A percentile compares a stretch with the other conserved stretches of the same genome.
Conservation (phyloP, 2,888 invertebrate genomes). For the Antheraea yamamai region DNA sequence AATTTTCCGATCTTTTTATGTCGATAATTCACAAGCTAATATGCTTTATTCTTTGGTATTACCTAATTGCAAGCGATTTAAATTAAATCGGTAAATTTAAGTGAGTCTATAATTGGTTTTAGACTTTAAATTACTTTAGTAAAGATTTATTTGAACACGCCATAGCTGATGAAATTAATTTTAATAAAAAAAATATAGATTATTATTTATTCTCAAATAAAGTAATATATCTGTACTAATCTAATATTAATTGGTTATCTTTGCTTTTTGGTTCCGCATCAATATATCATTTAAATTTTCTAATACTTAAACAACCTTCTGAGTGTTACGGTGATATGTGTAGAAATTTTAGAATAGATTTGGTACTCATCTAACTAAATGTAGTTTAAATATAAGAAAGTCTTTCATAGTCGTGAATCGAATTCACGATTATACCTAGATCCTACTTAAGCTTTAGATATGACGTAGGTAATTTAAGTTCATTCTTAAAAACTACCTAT, state of each 20-base stretch:
- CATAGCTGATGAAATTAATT: neutral
- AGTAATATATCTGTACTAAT: neutral
- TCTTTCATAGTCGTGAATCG: neutral
- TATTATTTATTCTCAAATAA: neutral
- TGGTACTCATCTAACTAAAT: neutral
- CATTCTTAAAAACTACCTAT: neutral
- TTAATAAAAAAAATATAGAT: neutral
- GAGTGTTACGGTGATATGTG: neutral
- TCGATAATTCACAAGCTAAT: no score
- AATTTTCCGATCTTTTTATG: no score
- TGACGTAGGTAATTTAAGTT: neutral
- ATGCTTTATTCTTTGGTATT: neutral
- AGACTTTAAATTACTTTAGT: neutral
- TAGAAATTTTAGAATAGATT: neutral
- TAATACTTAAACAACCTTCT: neutral
- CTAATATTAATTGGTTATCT: neutral
- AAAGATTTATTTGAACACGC: neutral
- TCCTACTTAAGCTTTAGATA: neutral
- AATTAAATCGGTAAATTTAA: neutral
- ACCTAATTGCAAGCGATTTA: neutral
- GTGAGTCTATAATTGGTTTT: neutral
- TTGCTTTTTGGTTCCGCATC: neutral
- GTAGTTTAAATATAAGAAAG: neutral
- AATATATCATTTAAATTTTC: neutral
- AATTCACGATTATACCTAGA: conserved; percentile 1